Evolutionary conservation across 2,113 vertebrate species (phyloP).

Genomic region (Perccottus glenii): DNA sequence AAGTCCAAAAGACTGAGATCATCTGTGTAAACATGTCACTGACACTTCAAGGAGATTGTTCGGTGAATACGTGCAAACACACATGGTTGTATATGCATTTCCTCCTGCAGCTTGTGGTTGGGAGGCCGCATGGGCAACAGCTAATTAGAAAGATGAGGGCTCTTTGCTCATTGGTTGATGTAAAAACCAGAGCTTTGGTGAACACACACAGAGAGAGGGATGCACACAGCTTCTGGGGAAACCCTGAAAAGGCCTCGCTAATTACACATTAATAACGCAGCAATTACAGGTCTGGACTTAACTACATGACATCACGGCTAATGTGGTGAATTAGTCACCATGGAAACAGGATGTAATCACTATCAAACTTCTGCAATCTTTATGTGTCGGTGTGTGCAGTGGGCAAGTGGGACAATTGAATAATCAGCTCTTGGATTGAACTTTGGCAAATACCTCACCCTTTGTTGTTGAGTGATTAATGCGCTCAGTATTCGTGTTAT

Average conservation of each 20-base stretch:
- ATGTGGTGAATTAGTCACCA: constrained; percentile 67
- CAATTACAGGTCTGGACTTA: constrained; percentile 60
- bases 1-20: constrained; percentile 60
- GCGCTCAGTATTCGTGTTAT: not conserved
- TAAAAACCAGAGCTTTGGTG: constrained; percentile 44
- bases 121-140: constrained; percentile 37
- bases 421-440: constrained; percentile 25
- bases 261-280: constrained; percentile 63
- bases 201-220: constrained; percentile 13
- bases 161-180: constrained; percentile 41
- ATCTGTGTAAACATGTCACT: constrained; percentile 63
- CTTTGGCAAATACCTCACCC: not conserved
- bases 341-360: constrained; percentile 49
- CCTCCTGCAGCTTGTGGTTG: constrained; percentile 17
- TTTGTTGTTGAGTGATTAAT: constrained; percentile 5
- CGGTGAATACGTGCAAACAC: constrained; percentile 12
- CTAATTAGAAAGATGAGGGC: constrained; percentile 55
- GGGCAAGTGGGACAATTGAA: constrained; percentile 12
- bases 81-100: constrained; percentile 14
- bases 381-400: constrained; percentile 12
- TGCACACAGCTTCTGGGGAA: constrained; percentile 26
- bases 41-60: constrained; percentile 38
- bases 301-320: constrained; percentile 68
- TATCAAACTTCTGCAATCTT: constrained; percentile 39
- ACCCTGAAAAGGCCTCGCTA: constrained; percentile 31